Evolutionary conservation across 2,797 vertebrate genomes (phyloP).

Genomic region (Lagocephalus sceleratus): DNA sequence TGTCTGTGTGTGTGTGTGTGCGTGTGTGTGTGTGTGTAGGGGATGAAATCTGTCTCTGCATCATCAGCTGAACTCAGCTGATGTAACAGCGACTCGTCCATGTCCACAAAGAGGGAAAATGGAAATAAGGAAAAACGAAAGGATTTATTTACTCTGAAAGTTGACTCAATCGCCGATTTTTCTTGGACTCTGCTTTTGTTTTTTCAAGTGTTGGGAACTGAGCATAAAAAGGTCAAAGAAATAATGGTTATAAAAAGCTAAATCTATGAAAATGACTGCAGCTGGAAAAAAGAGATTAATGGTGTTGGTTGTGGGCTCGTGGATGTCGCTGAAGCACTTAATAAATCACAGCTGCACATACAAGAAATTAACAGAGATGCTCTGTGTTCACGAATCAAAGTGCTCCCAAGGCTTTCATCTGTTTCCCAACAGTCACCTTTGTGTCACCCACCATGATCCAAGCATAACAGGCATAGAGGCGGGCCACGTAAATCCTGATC

Average conservation of each 20-base stretch:
- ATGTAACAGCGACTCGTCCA: no score
- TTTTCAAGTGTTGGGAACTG: conserved; percentile 77
- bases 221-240: conserved; percentile 73
- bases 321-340: conserved; percentile 79
- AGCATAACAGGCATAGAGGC: no score
- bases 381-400: no score
- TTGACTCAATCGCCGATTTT: conserved; percentile 73
- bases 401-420: no score
- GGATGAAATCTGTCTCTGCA: no score
- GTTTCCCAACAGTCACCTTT: no score
- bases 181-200: conserved; percentile 77
- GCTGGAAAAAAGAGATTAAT: conserved; percentile 82
- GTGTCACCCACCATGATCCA: no score
- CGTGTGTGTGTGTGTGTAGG: no score
- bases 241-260: conserved; percentile 62
- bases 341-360: conserved; percentile 81
- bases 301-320: conserved; percentile 75
- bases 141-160: conserved; percentile 77
- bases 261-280: conserved; percentile 79
- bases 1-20: no score
- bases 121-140: conserved; percentile 29
- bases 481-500: no score
- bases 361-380: conserved; percentile 69
- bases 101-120: no score
- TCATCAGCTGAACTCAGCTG: no score